Conservation (phyloP, 2,888 invertebrate genomes). For the Hecatera dysodea region DNA sequence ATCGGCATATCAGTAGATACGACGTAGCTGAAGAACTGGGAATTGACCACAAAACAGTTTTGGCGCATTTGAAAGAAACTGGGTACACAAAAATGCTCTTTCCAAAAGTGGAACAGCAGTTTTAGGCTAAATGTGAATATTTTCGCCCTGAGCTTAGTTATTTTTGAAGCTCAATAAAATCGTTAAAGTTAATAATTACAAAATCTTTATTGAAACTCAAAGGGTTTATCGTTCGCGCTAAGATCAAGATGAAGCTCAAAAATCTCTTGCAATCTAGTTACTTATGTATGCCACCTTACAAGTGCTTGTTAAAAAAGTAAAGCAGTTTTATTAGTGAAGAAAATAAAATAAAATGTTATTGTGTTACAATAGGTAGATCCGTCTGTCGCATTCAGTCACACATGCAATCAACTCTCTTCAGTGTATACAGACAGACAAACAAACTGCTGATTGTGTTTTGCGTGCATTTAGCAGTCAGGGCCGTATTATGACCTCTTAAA, state of each 20-base stretch:
- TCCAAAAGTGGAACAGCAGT: not conserved
- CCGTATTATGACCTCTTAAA: no score
- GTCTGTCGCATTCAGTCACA: slow-evolving; percentile 29
- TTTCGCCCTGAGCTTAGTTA: not conserved
- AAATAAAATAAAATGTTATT: slow-evolving; percentile 37
- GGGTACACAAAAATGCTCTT: no score
- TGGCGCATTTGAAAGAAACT: no score
- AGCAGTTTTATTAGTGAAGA: slow-evolving; percentile 42
- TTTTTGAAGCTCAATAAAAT: slow-evolving; percentile 10
- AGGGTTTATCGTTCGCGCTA: not conserved
- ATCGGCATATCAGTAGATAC: no score
- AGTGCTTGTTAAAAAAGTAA: slow-evolving; percentile 40
- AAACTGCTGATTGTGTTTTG: slow-evolving; percentile 27
- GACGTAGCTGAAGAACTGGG: no score
- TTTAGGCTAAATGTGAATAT: not conserved
- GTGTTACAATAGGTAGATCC: slow-evolving; percentile 27
- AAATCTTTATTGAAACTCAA: not conserved
- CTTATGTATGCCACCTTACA: not conserved
- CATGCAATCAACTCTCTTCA: slow-evolving; percentile 57
- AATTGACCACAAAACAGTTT: no score
- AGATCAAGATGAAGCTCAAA: not conserved
- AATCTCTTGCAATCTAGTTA: not conserved
- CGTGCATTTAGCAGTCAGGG: not conserved
- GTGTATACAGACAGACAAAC: slow-evolving; percentile 15
- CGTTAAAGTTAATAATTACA: slow-evolving; percentile 2